Base-by-base conservation (phyloP, 2,797 vertebrate species). In the Lutjanus campechanus region DNA sequence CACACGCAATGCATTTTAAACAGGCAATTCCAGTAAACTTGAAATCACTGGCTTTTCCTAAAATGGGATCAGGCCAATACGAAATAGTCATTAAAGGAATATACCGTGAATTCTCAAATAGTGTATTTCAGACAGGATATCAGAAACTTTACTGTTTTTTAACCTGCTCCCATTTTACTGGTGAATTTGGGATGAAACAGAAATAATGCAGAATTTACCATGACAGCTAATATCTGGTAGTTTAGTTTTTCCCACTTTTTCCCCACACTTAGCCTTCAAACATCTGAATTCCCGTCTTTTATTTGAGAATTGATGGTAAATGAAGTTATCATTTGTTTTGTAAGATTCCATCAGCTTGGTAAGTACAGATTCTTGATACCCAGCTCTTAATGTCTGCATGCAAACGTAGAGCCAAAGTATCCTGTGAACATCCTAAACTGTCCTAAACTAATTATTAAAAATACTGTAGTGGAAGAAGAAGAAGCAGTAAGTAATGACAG, bases 1-100 rank as follows among this genome's bases (percentile, higher is more conserved):
- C 70, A 73, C 83, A 79, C 66, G 53, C 66, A 66, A 65, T 6
- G 29, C 63, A 47, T 69, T 58, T 76, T 63, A 61, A 63, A 59
- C 41, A 64, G 60, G 73, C 76, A 11, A 19, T 11, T 73, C 46
- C 19, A 79, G 55, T 46, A 41, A 56, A 66, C 7, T 4, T 29
- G 73, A 63, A 74, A 25, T 11, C 53, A 43, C 3, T 13, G 41
- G 50, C 41, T 76, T 68, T 62, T 62, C 22, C 41, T 62, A 11
- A 75, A 68, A 46, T 54, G 66, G 58, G 49, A 68, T 43, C 11
- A 40, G 36, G 2, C 64, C 58, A 17, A 46, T 16, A 22, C 25
- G 25, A 36, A 43, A 59, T n/a, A n/a, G 5, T 20, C 54, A 41
- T 61, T 69, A 43, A 56, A 69, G 55, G 44, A 56, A 64, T 4